phyloP scores from a whole-genome alignment of 2,113 vertebrate genomes.

The Pangasianodon gigas region DNA sequence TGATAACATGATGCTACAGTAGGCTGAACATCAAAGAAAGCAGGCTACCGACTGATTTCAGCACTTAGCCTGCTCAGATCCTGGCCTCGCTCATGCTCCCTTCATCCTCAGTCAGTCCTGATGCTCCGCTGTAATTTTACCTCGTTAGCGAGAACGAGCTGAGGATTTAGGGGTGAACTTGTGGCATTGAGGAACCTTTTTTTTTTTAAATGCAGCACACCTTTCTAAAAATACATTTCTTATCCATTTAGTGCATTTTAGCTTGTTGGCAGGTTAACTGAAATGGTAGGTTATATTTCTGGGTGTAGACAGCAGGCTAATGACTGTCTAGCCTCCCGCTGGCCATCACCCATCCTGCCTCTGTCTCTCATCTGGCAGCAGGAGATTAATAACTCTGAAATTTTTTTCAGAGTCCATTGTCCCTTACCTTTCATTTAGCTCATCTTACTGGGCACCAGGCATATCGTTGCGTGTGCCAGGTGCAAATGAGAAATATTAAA shows the following conservation, averaged over 20 bases:
- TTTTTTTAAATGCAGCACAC: slow-evolving; percentile 34
- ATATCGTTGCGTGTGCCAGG: slow-evolving; percentile 44
- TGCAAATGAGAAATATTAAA: slow-evolving; percentile 57
- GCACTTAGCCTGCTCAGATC: slow-evolving; percentile 34
- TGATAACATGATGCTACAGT: slow-evolving; percentile 45
- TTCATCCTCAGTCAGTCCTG: slow-evolving; percentile 27
- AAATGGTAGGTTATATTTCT: slow-evolving; percentile 68
- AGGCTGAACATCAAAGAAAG: slow-evolving; percentile 54
- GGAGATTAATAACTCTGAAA: slow-evolving; percentile 53
- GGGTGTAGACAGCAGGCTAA: slow-evolving; percentile 62
- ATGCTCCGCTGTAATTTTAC: slow-evolving; percentile 47
- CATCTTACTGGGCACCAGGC: slow-evolving; percentile 48
- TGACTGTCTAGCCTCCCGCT: slow-evolving; percentile 62
- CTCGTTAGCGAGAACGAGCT: slow-evolving; percentile 22
- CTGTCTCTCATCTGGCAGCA: slow-evolving; percentile 53
- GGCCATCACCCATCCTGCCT: slow-evolving; percentile 58
- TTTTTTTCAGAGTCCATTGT: slow-evolving; percentile 35
- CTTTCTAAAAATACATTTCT: slow-evolving; percentile 38
- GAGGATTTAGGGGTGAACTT: slow-evolving; percentile 28
- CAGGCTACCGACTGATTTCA: slow-evolving; percentile 41
- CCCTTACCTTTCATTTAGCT: slow-evolving; percentile 45
- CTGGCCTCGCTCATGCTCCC: slow-evolving; percentile 7
- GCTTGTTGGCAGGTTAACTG: slow-evolving; percentile 62
- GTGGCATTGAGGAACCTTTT: slow-evolving; percentile 33
- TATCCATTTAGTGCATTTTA: slow-evolving; percentile 40